These are phyloP conservation scores for Cataglyphis rosenhaueri DNA, from an alignment of 2,888 invertebrate species.

Conservation along the genomic window DNA sequence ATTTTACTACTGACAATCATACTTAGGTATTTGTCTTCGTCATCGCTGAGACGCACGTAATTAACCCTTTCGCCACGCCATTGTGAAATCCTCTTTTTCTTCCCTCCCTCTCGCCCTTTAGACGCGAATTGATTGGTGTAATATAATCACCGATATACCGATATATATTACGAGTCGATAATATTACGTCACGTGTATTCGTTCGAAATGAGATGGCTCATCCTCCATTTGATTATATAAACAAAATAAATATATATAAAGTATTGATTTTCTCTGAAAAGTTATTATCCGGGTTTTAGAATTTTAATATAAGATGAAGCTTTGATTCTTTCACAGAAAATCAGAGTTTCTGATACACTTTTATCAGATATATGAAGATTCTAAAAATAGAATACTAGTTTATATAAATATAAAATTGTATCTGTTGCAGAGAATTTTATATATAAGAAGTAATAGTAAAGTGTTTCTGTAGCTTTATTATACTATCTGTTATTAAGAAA, in stretches of 20 bases:
- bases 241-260: neutral
- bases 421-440: neutral
- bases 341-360: neutral
- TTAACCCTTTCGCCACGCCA: slow-evolving; percentile 64
- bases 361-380: neutral
- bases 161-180: slow-evolving; percentile 38
- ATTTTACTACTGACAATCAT: slow-evolving; percentile 56
- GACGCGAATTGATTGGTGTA: slow-evolving; percentile 46
- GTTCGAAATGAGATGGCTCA: neutral
- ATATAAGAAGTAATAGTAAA: neutral
- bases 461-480: neutral
- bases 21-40: slow-evolving; percentile 56
- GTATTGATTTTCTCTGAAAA: neutral
- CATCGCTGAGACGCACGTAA: slow-evolving; percentile 57
- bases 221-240: slow-evolving; percentile 7
- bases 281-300: neutral
- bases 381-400: neutral
- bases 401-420: neutral
- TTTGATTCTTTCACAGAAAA: neutral
- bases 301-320: neutral
- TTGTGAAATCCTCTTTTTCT: slow-evolving; percentile 7
- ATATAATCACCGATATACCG: slow-evolving; percentile 50
- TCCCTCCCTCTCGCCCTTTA: neutral
- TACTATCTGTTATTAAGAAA: neutral
- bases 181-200: slow-evolving; percentile 24